A percentile compares a stretch with the other conserved stretches of the same genome.
phyloP scores from a whole-genome alignment of 2,113 vertebrate species.

The Bufo bufo region DNA sequence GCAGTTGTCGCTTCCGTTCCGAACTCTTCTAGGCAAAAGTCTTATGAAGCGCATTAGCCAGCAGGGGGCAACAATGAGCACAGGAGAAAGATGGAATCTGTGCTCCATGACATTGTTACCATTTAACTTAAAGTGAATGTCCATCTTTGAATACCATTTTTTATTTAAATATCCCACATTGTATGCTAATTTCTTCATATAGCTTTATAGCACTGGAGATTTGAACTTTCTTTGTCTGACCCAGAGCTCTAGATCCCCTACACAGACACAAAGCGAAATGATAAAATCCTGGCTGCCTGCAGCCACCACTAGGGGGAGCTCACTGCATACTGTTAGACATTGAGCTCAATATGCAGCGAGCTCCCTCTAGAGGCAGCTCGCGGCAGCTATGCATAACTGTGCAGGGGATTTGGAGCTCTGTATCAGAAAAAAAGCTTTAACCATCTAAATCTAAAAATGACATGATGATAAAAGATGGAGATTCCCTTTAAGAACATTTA shows the following conservation, averaged over 20 bases:
- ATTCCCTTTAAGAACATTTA: background rate
- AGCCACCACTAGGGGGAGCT: background rate
- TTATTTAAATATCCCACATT: background rate
- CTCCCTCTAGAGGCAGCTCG: background rate
- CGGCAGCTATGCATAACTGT: too few species aligned
- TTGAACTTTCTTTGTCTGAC: background rate
- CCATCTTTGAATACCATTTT: too few species aligned
- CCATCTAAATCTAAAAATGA: background rate
- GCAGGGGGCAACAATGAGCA: background rate
- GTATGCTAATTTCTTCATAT: background rate
- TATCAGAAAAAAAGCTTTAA: background rate
- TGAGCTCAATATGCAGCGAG: background rate
- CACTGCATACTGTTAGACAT: background rate
- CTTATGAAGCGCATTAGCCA: background rate
- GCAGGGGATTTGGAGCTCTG: background rate
- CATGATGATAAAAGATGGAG: background rate
- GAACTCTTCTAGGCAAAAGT: too few species aligned
- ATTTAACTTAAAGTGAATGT: background rate
- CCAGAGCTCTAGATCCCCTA: background rate
- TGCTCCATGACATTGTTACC: background rate
- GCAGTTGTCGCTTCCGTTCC: background rate
- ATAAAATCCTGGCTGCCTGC: background rate
- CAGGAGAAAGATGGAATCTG: background rate
- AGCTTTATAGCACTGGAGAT: background rate
- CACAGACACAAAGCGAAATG: background rate